A percentile compares a stretch with the other conserved stretches of the same genome.
These are phyloP conservation scores for Eristalis intricaria DNA, from an alignment of 2,888 invertebrate species.

Conservation along the genomic window DNA sequence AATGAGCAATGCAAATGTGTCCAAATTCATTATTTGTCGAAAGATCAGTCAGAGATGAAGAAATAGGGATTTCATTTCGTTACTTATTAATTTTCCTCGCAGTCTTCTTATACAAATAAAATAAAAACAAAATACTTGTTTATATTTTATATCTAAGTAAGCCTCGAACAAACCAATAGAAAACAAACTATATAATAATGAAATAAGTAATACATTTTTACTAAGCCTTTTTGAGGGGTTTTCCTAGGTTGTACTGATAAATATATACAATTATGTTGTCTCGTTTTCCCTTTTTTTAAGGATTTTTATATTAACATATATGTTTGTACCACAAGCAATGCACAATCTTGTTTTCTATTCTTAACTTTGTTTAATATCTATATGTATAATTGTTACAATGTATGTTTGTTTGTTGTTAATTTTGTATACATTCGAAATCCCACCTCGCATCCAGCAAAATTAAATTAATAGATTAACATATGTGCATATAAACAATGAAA, in stretches of 20 bases:
- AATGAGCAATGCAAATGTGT: constrained; percentile 21
- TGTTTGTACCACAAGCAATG: not conserved
- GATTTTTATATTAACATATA: not conserved
- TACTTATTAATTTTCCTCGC: not conserved
- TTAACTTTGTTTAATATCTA: not conserved
- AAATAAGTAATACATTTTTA: not conserved
- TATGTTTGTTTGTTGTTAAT: not conserved
- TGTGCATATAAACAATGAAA: constrained; percentile 2
- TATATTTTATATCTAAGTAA: constrained; percentile 11
- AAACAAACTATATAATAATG: not conserved
- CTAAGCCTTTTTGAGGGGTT: constrained; percentile 1
- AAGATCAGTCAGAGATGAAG: not conserved
- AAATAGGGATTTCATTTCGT: constrained; percentile 40
- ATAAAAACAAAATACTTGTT: not conserved
- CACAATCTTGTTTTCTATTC: constrained; percentile 5
- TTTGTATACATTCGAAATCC: constrained; percentile 45
- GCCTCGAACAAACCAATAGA: constrained; percentile 1
- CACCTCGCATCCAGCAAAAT: constrained; percentile 57
- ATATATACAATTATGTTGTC: not conserved
- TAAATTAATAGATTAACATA: constrained; percentile 1
- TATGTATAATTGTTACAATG: not conserved
- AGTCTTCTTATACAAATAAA: not conserved
- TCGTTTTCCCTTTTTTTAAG: not conserved
- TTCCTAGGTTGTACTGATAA: not conserved
- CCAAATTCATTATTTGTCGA: constrained; percentile 26